Evolutionary conservation across 2,797 vertebrate genomes (phyloP).

Genomic region (Acridotheres tristis): DNA sequence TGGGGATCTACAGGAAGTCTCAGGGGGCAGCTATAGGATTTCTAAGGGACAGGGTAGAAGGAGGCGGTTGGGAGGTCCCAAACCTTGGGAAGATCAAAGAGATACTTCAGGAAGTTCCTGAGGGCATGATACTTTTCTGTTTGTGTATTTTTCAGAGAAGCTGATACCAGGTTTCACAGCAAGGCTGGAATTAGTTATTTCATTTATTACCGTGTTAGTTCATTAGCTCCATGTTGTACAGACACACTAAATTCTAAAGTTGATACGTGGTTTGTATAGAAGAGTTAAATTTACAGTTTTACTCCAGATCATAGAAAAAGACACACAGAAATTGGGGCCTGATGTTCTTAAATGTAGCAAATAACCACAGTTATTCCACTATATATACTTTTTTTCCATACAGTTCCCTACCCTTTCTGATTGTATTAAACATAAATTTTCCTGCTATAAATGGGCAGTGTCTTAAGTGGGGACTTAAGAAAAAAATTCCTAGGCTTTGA

Average conservation of each 20-base stretch:
- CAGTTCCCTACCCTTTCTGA: background rate
- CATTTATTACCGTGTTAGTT: background rate
- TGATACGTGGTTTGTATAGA: background rate
- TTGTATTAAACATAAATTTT: background rate
- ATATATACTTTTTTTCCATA: background rate
- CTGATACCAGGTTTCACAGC: background rate
- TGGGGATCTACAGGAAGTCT: background rate
- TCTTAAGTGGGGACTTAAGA: background rate
- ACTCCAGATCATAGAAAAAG: background rate
- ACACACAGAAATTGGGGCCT: background rate
- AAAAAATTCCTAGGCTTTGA: background rate
- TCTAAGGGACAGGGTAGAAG: background rate
- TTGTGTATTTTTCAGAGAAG: background rate
- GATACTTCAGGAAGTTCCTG: background rate
- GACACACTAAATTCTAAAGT: background rate
- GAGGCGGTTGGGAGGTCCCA: background rate
- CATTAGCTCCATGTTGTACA: background rate
- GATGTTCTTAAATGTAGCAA: background rate
- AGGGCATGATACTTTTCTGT: background rate
- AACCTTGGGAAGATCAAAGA: background rate
- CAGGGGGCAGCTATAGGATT: fast-evolving
- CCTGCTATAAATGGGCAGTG: background rate
- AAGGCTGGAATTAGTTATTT: background rate
- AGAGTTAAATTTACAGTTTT: background rate
- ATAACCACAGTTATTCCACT: background rate